Evolutionary conservation across 2,888 invertebrate genomes (phyloP), one percentile per base, ranked within the genome.

Genomic region (Eugnorisma glareosa): DNA sequence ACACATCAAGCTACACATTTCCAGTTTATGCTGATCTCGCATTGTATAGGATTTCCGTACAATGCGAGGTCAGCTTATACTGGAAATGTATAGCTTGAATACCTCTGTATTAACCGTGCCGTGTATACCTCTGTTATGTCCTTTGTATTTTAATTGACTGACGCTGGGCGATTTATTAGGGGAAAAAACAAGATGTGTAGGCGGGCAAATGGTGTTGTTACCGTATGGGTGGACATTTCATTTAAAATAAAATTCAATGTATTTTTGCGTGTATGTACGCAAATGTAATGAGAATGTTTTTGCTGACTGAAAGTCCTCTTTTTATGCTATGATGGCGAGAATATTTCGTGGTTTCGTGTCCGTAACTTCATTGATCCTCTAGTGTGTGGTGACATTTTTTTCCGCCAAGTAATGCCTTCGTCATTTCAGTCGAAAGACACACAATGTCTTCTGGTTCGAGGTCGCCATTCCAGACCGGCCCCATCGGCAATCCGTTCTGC

Each of bases 111-210:
- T n/a, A n/a, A n/a, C n/a, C n/a, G n/a, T n/a, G n/a, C n/a, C n/a
- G n/a, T n/a, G n/a, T n/a, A n/a, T n/a, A 73, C 63, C 67, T 61
- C 81, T 68, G 67, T 63, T 67, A 77, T 67, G 67, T 69, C 71
- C 72, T 71, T 67, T 74, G 75, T 86, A 84, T 77, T 84, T 66
- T 76, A 75, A 81, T 86, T 72, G 77, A 68, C 75, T 66, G 72
- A 63, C 73, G 35, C 51, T 37, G 40, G 54, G 48, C 63, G 61
- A 77, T 81, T 76, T 78, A 85, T 86, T 86, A 78, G 63, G 40
- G 67, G 35, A 75, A 80, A 61, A 84, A 81, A 81, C 77, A 73
- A 78, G 75, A 73, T 64, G 40, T 48, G 73, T 79, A 35, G 35
- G 70, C 2, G 15, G 28, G 43, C 57, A 73, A 69, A 82, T 79